Evolutionary conservation across 2,113 vertebrate genomes (phyloP).

Genomic region (Sebastes schlegelii): DNA sequence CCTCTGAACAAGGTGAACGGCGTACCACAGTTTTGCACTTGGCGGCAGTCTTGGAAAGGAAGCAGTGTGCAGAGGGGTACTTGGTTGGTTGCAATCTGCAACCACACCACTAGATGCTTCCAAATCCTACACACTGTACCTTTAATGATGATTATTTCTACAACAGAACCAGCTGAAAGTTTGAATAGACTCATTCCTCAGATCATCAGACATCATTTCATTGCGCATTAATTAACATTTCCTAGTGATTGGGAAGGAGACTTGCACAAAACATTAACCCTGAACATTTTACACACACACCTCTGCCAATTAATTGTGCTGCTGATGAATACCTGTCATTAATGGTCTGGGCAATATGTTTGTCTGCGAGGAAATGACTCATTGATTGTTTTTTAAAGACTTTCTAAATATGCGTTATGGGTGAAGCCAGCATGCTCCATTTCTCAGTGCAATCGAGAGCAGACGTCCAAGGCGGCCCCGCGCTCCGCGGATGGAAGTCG

Average conservation of each 20-base stretch:
- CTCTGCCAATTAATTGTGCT: conserved; percentile 67
- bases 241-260: conserved; percentile 49
- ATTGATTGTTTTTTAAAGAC: conserved; percentile 81
- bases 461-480: conserved; percentile 48
- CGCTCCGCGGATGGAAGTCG: conserved; percentile 51
- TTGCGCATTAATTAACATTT: conserved; percentile 54
- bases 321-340: conserved; percentile 74
- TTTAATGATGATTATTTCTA: neutral
- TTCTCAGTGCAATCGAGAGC: conserved; percentile 69
- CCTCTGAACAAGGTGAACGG: no score
- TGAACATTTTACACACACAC: conserved; percentile 55
- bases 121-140: no score
- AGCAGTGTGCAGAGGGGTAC: no score
- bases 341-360: conserved; percentile 57
- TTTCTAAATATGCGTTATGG: conserved; percentile 74
- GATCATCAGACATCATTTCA: conserved; percentile 32
- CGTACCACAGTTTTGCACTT: no score
- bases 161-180: neutral
- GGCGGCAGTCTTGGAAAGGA: no score
- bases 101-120: no score
- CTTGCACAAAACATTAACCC: conserved; percentile 68
- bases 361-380: conserved; percentile 55
- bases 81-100: no score
- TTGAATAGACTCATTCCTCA: conserved; percentile 1
- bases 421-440: conserved; percentile 68